These are phyloP conservation scores for Sarcophaga peregrina DNA, from an alignment of 1,140 invertebrate genomes.

Conservation along the genomic window DNA sequence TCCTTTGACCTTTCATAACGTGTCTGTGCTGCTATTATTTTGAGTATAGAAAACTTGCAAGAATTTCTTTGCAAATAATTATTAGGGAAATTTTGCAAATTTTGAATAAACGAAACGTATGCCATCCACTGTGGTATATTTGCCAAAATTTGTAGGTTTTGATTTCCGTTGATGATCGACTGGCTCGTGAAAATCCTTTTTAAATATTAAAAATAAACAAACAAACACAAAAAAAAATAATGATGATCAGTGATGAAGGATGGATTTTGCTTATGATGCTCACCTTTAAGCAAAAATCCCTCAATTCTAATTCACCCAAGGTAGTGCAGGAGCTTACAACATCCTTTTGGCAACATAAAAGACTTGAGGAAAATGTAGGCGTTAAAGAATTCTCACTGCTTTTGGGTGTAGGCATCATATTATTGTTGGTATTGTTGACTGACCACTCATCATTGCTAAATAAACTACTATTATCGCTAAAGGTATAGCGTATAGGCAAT, in stretches of 20 bases:
- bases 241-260: no score
- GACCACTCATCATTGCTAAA: conserved; percentile 10
- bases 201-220: no score
- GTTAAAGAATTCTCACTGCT: conserved; percentile 39
- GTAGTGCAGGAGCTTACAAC: background rate
- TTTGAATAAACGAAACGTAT: conserved; percentile 44
- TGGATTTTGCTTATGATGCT: background rate
- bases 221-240: no score
- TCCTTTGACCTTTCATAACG: no score
- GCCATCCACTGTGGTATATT: conserved; percentile 38
- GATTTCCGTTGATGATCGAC: background rate
- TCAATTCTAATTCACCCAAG: background rate
- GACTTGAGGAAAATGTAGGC: conserved; percentile 12
- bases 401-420: background rate
- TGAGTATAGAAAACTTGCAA: no score
- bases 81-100: conserved; percentile 43
- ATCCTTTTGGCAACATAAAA: background rate
- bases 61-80: background rate
- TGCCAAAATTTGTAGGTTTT: background rate
- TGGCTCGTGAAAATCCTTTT: background rate
- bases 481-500: conserved; percentile 45
- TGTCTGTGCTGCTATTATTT: no score
- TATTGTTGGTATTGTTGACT: background rate
- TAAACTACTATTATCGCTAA: conserved; percentile 42
- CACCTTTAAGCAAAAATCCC: background rate